Conservation (phyloP, 2,113 vertebrate species). For the Sphaerodactylus townsendi region DNA sequence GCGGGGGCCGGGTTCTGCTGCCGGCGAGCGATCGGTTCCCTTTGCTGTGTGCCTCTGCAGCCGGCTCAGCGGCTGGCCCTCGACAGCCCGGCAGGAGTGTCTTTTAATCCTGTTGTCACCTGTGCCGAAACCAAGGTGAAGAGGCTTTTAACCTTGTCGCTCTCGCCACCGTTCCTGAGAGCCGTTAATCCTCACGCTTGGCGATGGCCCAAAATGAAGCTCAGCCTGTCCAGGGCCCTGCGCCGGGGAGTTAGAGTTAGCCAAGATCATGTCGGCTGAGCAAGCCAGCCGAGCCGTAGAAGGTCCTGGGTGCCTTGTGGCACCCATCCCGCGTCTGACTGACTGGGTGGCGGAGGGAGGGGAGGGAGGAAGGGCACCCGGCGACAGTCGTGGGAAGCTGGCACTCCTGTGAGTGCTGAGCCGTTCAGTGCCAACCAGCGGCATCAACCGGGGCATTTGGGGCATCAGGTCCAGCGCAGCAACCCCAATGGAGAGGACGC, state of each 20-base stretch:
- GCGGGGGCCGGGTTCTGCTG: too few relatives aligned
- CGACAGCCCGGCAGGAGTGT: background rate
- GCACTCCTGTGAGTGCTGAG: too few relatives aligned
- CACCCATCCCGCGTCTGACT: too few relatives aligned
- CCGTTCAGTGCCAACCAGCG: too few relatives aligned
- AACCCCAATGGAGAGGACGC: too few relatives aligned
- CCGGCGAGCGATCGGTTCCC: too few relatives aligned
- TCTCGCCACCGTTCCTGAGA: background rate
- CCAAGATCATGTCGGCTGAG: background rate
- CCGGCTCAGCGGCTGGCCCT: background rate
- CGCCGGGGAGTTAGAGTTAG: background rate
- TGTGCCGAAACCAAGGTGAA: background rate
- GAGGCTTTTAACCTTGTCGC: background rate
- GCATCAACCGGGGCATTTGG: too few relatives aligned
- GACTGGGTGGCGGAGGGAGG: background rate
- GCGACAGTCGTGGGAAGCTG: too few relatives aligned
- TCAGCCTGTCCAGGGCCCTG: background rate
- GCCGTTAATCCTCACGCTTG: background rate
- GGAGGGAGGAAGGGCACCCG: background rate
- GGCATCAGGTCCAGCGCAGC: too few relatives aligned
- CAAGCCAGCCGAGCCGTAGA: background rate
- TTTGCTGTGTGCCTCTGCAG: background rate
- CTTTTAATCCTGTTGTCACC: background rate
- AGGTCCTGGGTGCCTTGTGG: too few relatives aligned
- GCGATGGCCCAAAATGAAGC: background rate